Base-by-base conservation (phyloP, 2,888 invertebrate species). In the Muscina levida region DNA sequence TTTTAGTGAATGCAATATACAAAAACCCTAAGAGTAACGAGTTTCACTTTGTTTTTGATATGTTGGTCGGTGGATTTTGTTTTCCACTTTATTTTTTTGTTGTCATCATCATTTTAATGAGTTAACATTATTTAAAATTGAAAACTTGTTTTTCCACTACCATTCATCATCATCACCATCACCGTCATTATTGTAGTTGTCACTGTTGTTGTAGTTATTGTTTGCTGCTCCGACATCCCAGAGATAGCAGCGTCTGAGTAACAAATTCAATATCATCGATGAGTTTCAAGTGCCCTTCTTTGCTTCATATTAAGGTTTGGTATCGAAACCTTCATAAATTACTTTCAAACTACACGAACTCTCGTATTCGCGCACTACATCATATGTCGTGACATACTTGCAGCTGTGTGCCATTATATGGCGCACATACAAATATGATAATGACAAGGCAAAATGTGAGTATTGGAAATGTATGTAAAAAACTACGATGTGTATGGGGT, bases 81-180 rank as follows among this genome's bases (percentile, higher is more conserved):
- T 57, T 59, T 11, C 51, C n/a, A 24, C 39, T 31, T 15, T 15
- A 22, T 15, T 51, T 22, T 15, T 15, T 44, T 53, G 57, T 71
- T 71, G 59, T 48, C 67, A 74, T 57, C 51, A 57, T 15, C 65
- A 15, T 48, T 51, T 66, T 66, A 73, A 77, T 71, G 15, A 57
- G 65, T 73, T 77, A 70, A 56, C 53, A 70, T 71, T 70, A 62
- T 56, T n/a, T 24, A 17, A 70, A 56, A 31, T 37, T 79, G 51
- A 70, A 77, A 80, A 80, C 72, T 77, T 66, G 72, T 80, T 73
- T 72, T 56, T 67, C 46, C 53, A 37, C 62, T 53, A 62, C 48
- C 48, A 48, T 44, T 59, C 48, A 62, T 19, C 31, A 71, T 17
- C 59, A 51, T 65, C 44, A 17, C 17, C 46, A 26, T 37, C 56